Evolutionary conservation across 30 jellyfish, hydroid and myxozoan genomes (phyloP).

Genomic region (Hydractinia symbiolongicarpus): DNA sequence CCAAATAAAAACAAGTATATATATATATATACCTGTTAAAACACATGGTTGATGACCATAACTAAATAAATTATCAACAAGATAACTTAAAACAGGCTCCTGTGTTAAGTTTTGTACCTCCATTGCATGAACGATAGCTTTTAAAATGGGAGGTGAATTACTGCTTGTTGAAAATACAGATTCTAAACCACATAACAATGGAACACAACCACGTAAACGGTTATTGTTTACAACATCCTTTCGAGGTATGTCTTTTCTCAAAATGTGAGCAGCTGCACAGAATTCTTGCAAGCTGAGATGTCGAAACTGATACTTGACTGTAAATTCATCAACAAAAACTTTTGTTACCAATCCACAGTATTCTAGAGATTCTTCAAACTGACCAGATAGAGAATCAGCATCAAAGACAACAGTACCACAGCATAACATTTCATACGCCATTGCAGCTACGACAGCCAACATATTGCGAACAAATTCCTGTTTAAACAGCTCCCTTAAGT

Average conservation of each 20-base stretch:
- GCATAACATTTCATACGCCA: constrained; percentile 1
- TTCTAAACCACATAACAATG: background rate
- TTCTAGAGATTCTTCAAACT: background rate
- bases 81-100: too few relatives aligned
- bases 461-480: background rate
- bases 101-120: background rate
- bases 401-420: background rate
- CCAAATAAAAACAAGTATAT: too few relatives aligned
- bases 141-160: constrained; percentile 8
- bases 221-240: background rate
- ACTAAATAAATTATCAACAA: too few relatives aligned
- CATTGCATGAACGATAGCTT: background rate
- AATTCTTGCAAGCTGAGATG: constrained; percentile 9
- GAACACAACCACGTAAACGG: background rate
- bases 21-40: too few relatives aligned
- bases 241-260: background rate
- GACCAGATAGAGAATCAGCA: background rate
- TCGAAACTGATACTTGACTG: background rate
- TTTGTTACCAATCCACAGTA: constrained; percentile 4
- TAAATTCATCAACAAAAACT: background rate
- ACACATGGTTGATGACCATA: too few relatives aligned
- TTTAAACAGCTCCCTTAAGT: background rate
- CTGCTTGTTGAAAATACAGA: background rate
- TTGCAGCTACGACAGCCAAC: background rate
- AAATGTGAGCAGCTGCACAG: constrained; percentile 6